Base-by-base conservation (phyloP, 2,888 invertebrate genomes). In the Brenthis daphne region DNA sequence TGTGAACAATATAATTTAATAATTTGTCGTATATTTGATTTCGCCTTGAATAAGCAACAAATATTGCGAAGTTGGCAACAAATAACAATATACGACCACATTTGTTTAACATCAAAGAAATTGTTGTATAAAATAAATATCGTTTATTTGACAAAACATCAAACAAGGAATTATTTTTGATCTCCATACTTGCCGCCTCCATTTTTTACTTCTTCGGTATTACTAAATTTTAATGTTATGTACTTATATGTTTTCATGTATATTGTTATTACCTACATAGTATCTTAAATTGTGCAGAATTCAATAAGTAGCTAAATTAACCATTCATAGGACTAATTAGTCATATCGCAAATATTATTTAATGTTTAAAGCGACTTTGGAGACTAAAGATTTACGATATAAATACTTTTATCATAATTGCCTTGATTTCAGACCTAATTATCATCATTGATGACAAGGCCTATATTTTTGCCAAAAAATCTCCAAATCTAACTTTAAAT, bases 1-100 rank as follows among this genome's bases (percentile, higher is more conserved):
- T 83, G 78, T 80, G 68, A 71, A 58, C 66, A 68, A 74, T 74
- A 72, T 29, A 29, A 29, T 73, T 76, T 74, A 78, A 81, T 79
- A 74, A 69, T 65, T 72, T 68, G 64, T 65, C 57, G 76, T 81
- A 77, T 75, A 74, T 75, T 67, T 63, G 57, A 68, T 67, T 74
- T 73, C 55, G 47, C 68, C 64, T 70, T 68, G 64, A 68, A 69
- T 63, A 64, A 67, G n/a, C 64, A 67, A 48, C 54, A 65, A 43
- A 74, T 67, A 67, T 58, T 69, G 55, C 51, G 57, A 67, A 65
- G 50, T 58, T 65, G 53, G 54, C 48, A 66, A 68, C 66, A 67
- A 63, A 64, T 68, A 68, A 68, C 58, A 70, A 70, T 60, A 55
- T 58, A 60, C 29, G 29, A 65, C 64, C 33, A 60, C 53, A 65